Conservation (phyloP, 2,888 invertebrate species). For the Conistra vaccinii region DNA sequence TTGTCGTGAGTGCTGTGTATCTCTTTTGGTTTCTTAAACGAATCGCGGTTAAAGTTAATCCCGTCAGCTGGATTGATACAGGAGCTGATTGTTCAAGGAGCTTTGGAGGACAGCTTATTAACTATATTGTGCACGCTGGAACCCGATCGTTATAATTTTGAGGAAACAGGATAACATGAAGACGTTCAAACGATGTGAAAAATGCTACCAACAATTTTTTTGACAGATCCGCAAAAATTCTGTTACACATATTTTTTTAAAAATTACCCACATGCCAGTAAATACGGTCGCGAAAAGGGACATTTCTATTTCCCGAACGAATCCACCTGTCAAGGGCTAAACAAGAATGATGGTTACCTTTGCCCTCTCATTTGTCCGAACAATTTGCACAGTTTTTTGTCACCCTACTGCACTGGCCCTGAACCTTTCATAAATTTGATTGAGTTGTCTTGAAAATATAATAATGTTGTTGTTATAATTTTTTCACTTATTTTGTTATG, state of each 20-base stretch:
- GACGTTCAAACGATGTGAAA: background rate
- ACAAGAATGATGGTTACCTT: conserved; percentile 69
- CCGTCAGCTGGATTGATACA: too few relatives aligned
- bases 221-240: conserved; percentile 4
- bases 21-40: too few relatives aligned
- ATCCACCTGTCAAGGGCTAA: conserved; percentile 67
- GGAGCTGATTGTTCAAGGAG: too few relatives aligned
- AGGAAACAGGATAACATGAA: conserved; percentile 6
- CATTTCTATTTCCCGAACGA: conserved; percentile 59
- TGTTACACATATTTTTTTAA: conserved; percentile 22
- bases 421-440: conserved; percentile 42
- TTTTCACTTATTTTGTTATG: background rate
- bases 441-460: conserved; percentile 40
- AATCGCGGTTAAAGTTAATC: too few relatives aligned
- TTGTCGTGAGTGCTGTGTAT: too few relatives aligned
- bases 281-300: conserved; percentile 33
- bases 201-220: conserved; percentile 3
- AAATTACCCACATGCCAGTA: conserved; percentile 30
- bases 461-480: conserved; percentile 8
- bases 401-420: conserved; percentile 42
- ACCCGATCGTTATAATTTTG: background rate
- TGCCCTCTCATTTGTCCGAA: conserved; percentile 59
- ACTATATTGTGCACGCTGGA: too few relatives aligned
- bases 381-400: conserved; percentile 59
- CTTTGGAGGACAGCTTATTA: too few relatives aligned